Conservation (phyloP, 1,140 invertebrate species). For the Lasioglossum baleicum region DNA sequence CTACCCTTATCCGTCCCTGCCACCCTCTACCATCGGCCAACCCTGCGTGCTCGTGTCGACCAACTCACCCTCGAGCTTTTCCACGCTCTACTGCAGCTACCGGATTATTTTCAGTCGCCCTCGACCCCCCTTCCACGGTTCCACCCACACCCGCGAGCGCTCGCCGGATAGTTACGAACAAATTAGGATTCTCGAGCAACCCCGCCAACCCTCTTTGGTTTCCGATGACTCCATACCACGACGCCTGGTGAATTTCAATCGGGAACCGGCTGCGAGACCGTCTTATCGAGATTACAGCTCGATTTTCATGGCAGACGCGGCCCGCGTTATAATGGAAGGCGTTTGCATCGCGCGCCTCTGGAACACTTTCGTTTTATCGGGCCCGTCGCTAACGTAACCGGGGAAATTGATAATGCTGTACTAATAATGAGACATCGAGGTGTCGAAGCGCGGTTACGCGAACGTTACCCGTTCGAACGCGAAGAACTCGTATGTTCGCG, state of each 20-base stretch:
- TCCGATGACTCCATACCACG: conserved; percentile 22
- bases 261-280: neutral
- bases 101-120: conserved; percentile 41
- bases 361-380: conserved; percentile 2
- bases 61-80: conserved; percentile 20
- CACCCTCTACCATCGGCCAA: too few species aligned
- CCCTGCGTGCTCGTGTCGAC: conserved; percentile 2
- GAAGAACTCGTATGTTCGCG: too few species aligned
- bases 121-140: neutral
- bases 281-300: conserved; percentile 28
- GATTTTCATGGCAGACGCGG: conserved; percentile 30
- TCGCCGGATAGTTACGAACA: conserved; percentile 40
- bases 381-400: neutral
- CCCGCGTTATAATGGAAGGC: neutral
- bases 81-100: conserved; percentile 18
- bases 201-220: conserved; percentile 5
- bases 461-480: too few species aligned
- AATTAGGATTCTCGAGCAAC: conserved; percentile 47
- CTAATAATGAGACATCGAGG: neutral
- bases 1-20: too few species aligned
- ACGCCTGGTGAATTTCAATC: conserved; percentile 31
- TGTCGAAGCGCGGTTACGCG: neutral
- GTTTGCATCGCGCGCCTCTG: neutral
- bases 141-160: neutral
- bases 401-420: neutral